phyloP scores from a whole-genome alignment of 2,797 vertebrate genomes.

The Enteromius afrohamiltoni region DNA sequence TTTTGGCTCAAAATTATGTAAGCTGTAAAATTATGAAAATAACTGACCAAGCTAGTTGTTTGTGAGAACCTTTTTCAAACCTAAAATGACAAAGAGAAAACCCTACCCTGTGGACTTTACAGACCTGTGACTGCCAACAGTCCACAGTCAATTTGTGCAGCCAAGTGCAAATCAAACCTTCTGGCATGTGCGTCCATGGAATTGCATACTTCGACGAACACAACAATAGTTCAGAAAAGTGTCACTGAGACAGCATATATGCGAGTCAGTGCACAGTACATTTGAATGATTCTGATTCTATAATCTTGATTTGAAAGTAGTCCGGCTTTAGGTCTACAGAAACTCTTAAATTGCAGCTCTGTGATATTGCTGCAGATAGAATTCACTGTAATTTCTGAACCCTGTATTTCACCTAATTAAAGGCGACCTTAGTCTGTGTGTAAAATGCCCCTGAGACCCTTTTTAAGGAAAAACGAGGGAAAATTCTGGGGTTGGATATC shows the following conservation, averaged over 20 bases:
- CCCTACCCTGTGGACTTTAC: not conserved
- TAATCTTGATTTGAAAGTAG: not conserved
- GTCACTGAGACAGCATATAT: not conserved
- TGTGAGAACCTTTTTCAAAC: not conserved
- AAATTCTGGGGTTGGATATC: constrained; percentile 49
- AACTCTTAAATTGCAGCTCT: constrained; percentile 8
- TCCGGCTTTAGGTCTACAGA: not conserved
- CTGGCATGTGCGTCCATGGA: not conserved
- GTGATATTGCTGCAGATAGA: constrained; percentile 25
- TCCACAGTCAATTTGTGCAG: not conserved
- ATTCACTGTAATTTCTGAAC: constrained; percentile 12
- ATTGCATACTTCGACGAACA: not conserved
- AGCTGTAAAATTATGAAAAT: not conserved
- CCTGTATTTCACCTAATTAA: constrained; percentile 48
- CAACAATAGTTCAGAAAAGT: not conserved
- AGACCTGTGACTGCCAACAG: not conserved
- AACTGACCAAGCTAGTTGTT: not conserved
- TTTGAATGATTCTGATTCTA: constrained; percentile 17
- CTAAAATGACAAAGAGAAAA: not conserved
- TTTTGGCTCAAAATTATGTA: not conserved
- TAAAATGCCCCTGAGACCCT: constrained; percentile 47
- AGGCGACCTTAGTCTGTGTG: constrained; percentile 26
- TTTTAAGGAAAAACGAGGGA: constrained; percentile 42
- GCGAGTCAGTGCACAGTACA: not conserved
- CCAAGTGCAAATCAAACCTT: not conserved